These are phyloP conservation scores for Anas acuta DNA, from an alignment of 2,797 vertebrate genomes.

Conservation along the genomic window DNA sequence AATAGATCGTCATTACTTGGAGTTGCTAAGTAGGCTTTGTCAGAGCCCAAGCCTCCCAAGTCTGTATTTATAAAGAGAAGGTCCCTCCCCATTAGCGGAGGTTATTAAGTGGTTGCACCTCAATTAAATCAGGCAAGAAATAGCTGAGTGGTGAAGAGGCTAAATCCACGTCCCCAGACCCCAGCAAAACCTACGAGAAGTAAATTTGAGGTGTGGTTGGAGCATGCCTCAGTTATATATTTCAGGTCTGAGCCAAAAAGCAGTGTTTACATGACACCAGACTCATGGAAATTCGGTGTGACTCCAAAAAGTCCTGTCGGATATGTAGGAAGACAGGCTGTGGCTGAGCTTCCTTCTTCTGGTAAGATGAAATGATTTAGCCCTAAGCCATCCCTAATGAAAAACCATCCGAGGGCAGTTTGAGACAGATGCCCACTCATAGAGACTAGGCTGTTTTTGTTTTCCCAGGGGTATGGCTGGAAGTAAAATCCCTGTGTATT, in stretches of 20 bases:
- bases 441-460: neutral
- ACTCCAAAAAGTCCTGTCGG: neutral
- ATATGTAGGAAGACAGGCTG: neutral
- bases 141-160: neutral
- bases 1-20: neutral
- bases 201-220: neutral
- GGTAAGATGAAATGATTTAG: slow-evolving; percentile 7
- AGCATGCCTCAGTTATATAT: accelerated
- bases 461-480: neutral
- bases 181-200: neutral
- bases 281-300: neutral
- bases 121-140: neutral
- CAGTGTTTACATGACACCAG: neutral
- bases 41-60: neutral
- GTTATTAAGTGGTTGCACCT: neutral
- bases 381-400: neutral
- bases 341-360: neutral
- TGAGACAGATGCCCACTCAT: neutral
- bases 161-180: neutral
- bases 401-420: neutral
- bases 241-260: neutral
- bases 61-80: neutral
- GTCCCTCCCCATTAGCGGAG: neutral
- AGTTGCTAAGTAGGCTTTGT: neutral
- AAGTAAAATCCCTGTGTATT: neutral